A percentile compares a stretch with the other conserved stretches of the same genome.
Evolutionary conservation across 1,140 invertebrate species (phyloP).

Genomic region (Pteromalus puparum): DNA sequence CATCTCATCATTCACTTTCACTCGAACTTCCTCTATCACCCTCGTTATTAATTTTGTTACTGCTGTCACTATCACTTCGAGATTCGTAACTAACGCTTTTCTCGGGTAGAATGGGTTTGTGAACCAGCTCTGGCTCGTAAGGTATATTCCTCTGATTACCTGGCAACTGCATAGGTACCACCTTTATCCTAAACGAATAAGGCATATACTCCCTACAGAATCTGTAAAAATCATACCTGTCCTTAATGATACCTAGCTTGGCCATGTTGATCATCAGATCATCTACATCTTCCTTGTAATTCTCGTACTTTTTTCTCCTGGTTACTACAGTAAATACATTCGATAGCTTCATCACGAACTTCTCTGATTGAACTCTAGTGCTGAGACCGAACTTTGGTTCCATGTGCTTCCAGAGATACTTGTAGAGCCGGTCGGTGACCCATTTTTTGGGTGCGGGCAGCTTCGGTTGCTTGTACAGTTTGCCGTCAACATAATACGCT

Average conservation of each 20-base stretch:
- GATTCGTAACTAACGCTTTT: not conserved
- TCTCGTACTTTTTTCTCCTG: constrained; percentile 57
- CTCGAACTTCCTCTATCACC: too few species aligned
- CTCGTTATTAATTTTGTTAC: too few species aligned
- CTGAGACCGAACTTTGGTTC: constrained; percentile 58
- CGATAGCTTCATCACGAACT: constrained; percentile 58
- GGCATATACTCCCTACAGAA: constrained; percentile 67
- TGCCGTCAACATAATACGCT: constrained; percentile 64
- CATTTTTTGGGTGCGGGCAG: constrained; percentile 63
- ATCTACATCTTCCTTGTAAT: constrained; percentile 57
- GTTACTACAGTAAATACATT: constrained; percentile 46
- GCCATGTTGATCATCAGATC: constrained; percentile 64
- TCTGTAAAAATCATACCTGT: constrained; percentile 62
- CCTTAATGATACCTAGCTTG: constrained; percentile 58
- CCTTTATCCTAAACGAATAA: constrained; percentile 64
- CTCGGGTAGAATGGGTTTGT: constrained; percentile 54
- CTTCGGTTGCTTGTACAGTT: constrained; percentile 61
- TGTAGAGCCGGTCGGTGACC: constrained; percentile 64
- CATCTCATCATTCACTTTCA: too few species aligned
- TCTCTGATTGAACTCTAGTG: constrained; percentile 61
- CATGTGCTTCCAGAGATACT: constrained; percentile 64
- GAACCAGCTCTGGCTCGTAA: constrained; percentile 54
- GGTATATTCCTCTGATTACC: constrained; percentile 64
- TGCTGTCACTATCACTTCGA: not conserved
- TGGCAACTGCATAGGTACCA: constrained; percentile 62